Evolutionary conservation across 23 tunicate genomes (phyloP).

Genomic region (Diplosoma virens): DNA sequence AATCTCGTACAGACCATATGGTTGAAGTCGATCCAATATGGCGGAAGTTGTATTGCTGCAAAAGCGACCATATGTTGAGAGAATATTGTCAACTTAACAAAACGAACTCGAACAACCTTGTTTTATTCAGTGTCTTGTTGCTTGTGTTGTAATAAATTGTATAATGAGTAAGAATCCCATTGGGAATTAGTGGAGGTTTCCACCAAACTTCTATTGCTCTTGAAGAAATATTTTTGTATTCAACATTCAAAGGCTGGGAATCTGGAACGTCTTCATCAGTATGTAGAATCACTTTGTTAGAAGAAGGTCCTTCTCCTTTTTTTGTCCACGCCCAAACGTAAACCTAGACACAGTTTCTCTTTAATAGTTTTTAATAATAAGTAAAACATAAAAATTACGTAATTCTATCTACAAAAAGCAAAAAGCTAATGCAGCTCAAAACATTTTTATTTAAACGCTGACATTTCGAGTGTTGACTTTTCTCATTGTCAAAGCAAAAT

Average conservation of each 20-base stretch:
- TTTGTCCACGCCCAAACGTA: conserved; percentile 41
- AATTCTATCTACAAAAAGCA: background rate
- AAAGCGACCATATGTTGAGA: background rate
- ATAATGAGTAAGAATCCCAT: conserved; percentile 41
- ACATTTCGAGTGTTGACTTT: too few relatives aligned
- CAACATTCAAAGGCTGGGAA: conserved; percentile 31
- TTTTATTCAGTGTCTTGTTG: background rate
- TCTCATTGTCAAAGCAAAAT: too few relatives aligned
- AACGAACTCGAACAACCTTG: conserved; percentile 20
- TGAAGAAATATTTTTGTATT: conserved; percentile 41
- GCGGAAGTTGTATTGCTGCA: conserved; percentile 37
- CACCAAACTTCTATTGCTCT: conserved; percentile 29
- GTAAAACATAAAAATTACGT: too few relatives aligned
- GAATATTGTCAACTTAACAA: too few relatives aligned
- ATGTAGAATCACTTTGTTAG: conserved; percentile 4
- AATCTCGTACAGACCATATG: conserved; percentile 38
- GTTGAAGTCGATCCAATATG: conserved; percentile 27
- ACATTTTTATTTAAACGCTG: too few relatives aligned
- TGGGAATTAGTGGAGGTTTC: conserved; percentile 43
- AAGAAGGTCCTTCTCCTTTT: conserved; percentile 52
- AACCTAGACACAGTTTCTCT: conserved; percentile 10
- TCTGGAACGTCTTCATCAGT: conserved; percentile 71
- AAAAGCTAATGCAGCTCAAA: too few relatives aligned
- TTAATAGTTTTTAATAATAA: too few relatives aligned
- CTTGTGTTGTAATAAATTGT: conserved; percentile 35